Percentiles rank a stretch among this genome's conserved stretches.
These are phyloP conservation scores for Lagodon rhomboides DNA, from an alignment of 2,797 vertebrate genomes.

Conservation along the genomic window DNA sequence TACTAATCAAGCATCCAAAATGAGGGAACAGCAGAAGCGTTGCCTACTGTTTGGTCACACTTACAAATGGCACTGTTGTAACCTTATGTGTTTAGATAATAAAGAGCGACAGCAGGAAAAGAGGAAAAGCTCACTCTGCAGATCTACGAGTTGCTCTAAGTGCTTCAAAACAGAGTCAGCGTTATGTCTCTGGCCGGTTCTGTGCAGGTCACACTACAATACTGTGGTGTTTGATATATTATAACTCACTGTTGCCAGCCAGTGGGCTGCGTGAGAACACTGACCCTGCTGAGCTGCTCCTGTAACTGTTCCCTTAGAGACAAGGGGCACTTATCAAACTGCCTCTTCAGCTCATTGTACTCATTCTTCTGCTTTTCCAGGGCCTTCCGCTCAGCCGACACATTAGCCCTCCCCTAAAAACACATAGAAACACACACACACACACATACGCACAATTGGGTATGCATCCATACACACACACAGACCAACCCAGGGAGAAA, in stretches of 20 bases:
- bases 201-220: conserved; percentile 61
- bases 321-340: conserved; percentile 98
- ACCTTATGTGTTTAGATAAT: conserved; percentile 29
- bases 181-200: conserved; percentile 49
- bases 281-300: conserved; percentile 99
- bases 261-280: conserved; percentile 87
- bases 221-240: conserved; percentile 67
- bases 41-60: not conserved
- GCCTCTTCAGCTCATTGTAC: conserved; percentile 97
- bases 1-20: conserved; percentile 57
- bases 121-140: conserved; percentile 47
- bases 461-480: conserved; percentile 45
- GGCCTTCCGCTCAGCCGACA: conserved; percentile 95
- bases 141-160: conserved; percentile 38
- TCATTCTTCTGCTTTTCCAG: conserved; percentile 95
- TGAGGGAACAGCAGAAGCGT: conserved; percentile 46
- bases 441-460: conserved; percentile 44
- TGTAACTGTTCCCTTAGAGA: conserved; percentile 97
- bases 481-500: conserved; percentile 57
- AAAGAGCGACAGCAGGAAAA: conserved; percentile 49
- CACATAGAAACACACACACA: conserved; percentile 81
- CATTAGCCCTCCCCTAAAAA: conserved; percentile 97
- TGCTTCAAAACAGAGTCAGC: conserved; percentile 56
- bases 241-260: conserved; percentile 83
- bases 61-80: conserved; percentile 1